A percentile compares a stretch with the other conserved stretches of the same genome.
Evolutionary conservation across 2,113 vertebrate genomes (phyloP).

Genomic region (Ramphastos sulfuratus): DNA sequence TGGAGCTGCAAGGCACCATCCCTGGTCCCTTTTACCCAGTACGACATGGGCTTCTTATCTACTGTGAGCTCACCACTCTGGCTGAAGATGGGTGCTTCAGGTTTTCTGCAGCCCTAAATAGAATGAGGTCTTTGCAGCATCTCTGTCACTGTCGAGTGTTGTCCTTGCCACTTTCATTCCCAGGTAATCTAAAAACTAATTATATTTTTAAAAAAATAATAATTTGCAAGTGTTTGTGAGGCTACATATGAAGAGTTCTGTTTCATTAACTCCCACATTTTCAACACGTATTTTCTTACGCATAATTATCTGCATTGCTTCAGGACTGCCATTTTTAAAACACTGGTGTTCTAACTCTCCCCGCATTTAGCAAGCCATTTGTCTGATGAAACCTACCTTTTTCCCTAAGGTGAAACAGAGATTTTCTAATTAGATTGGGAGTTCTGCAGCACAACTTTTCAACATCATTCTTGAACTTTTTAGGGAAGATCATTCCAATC

Average conservation of each 20-base stretch:
- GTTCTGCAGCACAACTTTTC: slow-evolving; percentile 17
- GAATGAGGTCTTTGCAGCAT: background rate
- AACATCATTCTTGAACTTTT: background rate
- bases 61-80: background rate
- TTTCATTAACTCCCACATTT: slow-evolving; percentile 62
- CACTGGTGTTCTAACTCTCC: slow-evolving; percentile 26
- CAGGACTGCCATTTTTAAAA: slow-evolving; percentile 34
- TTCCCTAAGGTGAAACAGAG: slow-evolving; percentile 41
- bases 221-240: slow-evolving; percentile 35
- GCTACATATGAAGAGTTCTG: slow-evolving; percentile 46
- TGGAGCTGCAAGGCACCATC: background rate
- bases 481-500: background rate
- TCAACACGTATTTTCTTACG: slow-evolving; percentile 42
- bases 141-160: background rate
- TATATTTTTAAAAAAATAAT: slow-evolving; percentile 28
- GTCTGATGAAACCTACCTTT: slow-evolving; percentile 47
- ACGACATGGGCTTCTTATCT: background rate
- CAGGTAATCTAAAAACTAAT: slow-evolving; percentile 65
- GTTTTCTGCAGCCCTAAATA: background rate
- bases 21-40: background rate
- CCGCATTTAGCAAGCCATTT: slow-evolving; percentile 19
- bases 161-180: slow-evolving; percentile 35
- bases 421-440: slow-evolving; percentile 37
- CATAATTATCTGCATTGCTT: slow-evolving; percentile 45
- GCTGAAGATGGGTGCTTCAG: background rate